phyloP scores from a whole-genome alignment of 2,888 invertebrate species.

The Sesia bembeciformis region DNA sequence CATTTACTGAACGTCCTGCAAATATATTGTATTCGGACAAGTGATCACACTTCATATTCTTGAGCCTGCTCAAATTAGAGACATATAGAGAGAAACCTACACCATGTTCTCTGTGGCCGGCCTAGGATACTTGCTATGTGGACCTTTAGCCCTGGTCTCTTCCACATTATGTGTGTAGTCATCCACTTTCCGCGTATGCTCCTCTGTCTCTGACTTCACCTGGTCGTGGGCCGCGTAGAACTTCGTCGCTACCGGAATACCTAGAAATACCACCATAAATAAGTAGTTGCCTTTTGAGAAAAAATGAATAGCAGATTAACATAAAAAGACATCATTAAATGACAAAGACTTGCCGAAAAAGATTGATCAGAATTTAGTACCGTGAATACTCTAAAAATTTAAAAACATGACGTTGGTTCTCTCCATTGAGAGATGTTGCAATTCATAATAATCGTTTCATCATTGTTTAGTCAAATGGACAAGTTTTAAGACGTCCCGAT shows the following conservation, averaged over 20 bases:
- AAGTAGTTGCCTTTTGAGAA: too few species aligned
- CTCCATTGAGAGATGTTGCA: too few species aligned
- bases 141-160: constrained; percentile 52
- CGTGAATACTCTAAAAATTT: too few species aligned
- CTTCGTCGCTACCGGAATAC: constrained; percentile 52
- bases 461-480: too few species aligned
- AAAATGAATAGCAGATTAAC: neutral
- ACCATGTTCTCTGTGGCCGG: constrained; percentile 50
- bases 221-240: constrained; percentile 61
- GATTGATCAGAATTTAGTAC: too few species aligned
- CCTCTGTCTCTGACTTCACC: constrained; percentile 29
- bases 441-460: too few species aligned
- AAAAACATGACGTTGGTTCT: too few species aligned
- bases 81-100: constrained; percentile 20
- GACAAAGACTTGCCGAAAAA: too few species aligned
- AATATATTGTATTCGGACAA: too few species aligned
- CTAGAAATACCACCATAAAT: constrained; percentile 13
- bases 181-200: constrained; percentile 38
- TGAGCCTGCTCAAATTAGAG: too few species aligned
- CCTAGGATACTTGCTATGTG: constrained; percentile 42
- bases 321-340: neutral
- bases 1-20: too few species aligned
- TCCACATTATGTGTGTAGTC: constrained; percentile 45
- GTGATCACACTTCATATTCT: neutral
- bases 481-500: too few species aligned